A percentile compares a stretch with the other conserved stretches of the same genome.
Conservation (phyloP, 2,888 invertebrate species). For the Drosophila gaucha region DNA sequence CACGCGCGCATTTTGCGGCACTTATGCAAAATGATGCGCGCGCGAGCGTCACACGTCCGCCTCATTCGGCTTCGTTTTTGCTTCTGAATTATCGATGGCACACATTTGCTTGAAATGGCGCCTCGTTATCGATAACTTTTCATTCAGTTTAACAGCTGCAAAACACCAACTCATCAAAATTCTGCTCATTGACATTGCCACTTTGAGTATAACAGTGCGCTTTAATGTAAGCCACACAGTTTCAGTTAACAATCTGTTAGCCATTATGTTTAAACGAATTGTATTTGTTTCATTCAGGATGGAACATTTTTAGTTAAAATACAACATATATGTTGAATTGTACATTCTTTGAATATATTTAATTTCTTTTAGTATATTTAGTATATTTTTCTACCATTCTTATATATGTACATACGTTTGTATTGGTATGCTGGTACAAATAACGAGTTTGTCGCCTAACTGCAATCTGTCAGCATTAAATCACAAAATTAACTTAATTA, state of each 20-base stretch:
- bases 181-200: slow-evolving; percentile 32
- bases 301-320: background rate
- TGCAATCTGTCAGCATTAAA: background rate
- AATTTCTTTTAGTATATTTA: no score
- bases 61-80: slow-evolving; percentile 55
- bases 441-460: background rate
- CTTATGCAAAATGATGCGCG: slow-evolving; percentile 52
- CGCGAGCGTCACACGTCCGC: slow-evolving; percentile 58
- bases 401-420: background rate
- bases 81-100: slow-evolving; percentile 44
- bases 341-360: background rate
- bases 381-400: background rate
- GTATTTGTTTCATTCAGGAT: background rate
- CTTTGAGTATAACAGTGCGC: slow-evolving; percentile 23
- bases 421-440: background rate
- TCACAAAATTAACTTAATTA: slow-evolving; percentile 20
- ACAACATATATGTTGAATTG: background rate
- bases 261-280: background rate
- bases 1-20: slow-evolving; percentile 60
- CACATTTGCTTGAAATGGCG: slow-evolving; percentile 26
- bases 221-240: background rate
- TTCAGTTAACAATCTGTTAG: slow-evolving; percentile 15
- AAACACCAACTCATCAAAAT: slow-evolving; percentile 1
- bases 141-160: slow-evolving; percentile 17
- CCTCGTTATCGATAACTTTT: slow-evolving; percentile 38